These are phyloP conservation scores for Zapus hudsonius DNA, from an alignment of 2,113 vertebrate species.

Conservation along the genomic window DNA sequence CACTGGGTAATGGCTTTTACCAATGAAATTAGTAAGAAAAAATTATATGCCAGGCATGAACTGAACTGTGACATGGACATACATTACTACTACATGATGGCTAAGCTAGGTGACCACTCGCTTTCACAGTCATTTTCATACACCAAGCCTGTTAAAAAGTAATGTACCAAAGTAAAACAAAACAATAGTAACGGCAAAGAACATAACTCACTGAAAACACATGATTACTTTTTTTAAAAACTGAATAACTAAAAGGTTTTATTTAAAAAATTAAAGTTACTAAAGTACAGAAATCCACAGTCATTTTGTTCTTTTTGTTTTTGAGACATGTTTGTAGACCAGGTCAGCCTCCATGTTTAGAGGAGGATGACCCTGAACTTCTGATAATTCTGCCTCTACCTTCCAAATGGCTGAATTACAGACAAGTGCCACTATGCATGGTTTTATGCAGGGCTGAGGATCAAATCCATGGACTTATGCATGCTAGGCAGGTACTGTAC, in stretches of 20 bases:
- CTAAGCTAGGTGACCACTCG: background rate
- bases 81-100: background rate
- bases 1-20: background rate
- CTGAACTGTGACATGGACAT: background rate
- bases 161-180: background rate
- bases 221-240: background rate
- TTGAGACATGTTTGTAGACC: too few relatives aligned
- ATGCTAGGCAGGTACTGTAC: too few relatives aligned
- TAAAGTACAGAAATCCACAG: too few relatives aligned
- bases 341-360: too few relatives aligned
- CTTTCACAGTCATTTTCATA: conserved; percentile 28
- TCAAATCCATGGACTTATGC: too few relatives aligned
- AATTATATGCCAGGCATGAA: background rate
- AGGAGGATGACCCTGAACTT: too few relatives aligned
- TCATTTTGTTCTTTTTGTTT: background rate
- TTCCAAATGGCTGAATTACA: too few relatives aligned
- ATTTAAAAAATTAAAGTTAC: conserved; percentile 3
- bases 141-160: background rate
- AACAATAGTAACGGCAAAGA: background rate
- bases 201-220: background rate
- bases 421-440: too few relatives aligned
- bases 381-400: too few relatives aligned
- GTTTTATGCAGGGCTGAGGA: too few relatives aligned
- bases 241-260: background rate
- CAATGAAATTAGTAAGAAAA: background rate